Conservation (phyloP, 2,888 invertebrate genomes). For the Andrena praecox region DNA sequence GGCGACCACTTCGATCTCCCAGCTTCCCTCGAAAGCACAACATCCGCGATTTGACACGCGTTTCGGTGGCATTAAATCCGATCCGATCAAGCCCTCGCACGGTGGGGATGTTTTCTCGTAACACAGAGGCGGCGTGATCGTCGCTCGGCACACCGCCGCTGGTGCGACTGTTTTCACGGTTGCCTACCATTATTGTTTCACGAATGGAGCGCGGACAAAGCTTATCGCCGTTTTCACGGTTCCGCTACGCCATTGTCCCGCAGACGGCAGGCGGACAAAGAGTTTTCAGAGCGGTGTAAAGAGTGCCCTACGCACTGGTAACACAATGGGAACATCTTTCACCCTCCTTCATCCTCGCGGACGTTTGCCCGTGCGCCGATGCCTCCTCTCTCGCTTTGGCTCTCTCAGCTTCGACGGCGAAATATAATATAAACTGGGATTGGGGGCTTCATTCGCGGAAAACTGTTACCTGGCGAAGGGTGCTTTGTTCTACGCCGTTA, state of each 20-base stretch:
- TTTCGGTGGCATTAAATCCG: too few species aligned
- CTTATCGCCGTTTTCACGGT: conserved; percentile 56
- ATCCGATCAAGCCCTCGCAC: not conserved
- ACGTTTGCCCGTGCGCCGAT: not conserved
- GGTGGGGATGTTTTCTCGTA: conserved; percentile 10
- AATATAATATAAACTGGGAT: not conserved
- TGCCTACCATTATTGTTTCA: conserved; percentile 52
- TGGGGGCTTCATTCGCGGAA: not conserved
- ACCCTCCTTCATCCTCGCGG: conserved; percentile 17
- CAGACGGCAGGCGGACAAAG: conserved; percentile 48
- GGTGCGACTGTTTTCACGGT: conserved; percentile 40
- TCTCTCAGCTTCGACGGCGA: conserved; percentile 12
- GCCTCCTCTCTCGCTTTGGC: conserved; percentile 18
- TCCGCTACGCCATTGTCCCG: conserved; percentile 48
- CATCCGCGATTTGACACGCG: too few species aligned
- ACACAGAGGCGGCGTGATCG: conserved; percentile 16
- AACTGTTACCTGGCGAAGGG: conserved; percentile 2
- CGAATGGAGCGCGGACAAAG: conserved; percentile 45
- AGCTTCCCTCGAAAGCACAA: too few species aligned
- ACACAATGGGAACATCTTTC: conserved; percentile 47
- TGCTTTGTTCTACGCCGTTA: conserved; percentile 4
- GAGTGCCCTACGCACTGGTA: conserved; percentile 39
- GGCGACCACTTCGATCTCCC: too few species aligned
- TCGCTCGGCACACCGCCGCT: conserved; percentile 1
- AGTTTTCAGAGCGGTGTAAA: conserved; percentile 53